Base-by-base conservation (phyloP, 2,113 vertebrate genomes). In the Corydoras maculifer region DNA sequence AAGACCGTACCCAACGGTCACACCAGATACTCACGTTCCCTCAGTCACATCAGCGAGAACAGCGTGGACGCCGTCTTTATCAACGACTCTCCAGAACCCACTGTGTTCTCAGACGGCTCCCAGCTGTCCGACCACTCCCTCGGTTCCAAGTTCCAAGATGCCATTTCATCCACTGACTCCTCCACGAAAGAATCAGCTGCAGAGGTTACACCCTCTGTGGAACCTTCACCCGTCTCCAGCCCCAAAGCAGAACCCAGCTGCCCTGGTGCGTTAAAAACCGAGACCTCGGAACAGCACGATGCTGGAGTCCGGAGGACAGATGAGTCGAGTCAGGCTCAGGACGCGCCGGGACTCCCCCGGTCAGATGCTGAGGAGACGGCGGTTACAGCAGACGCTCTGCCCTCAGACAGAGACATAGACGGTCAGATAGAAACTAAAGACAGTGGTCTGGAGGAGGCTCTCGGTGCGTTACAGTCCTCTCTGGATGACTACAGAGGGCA, bases 401-500 rank as follows among this genome's bases (percentile, higher is more conserved):
- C 79, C 0, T 0, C 3, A 11, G 75, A 74, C 0, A 5, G 74
- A 68, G 59, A 51, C 18, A 65, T 2, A 62, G 66, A 12, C 61
- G 65, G 59, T 50, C 35, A 72, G 0, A 62, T 76, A 63, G 92
- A 51, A 9, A 5, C 35, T 59, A 69, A 69, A 29, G 58, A 96
- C 82, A 89, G 79, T 0, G 87, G 87, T 48, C 77, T 99, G 75
- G 92, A 92, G 32, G 93, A 96, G 2, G 93, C 94, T 14, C 85
- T 98, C 8, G 72, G 76, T 50, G 81, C 88, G 12, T 77, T 95
- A 11, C 82, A 90, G 73, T 93, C 94, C 0, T 89, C 93, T 62
- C 85, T 99, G 69, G 96, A 96, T 59, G 96, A 99, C 77, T 98
- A 93, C 76, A 90, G 96, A 76, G 96, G 96, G 55, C 96, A 95